Evolutionary conservation across 2,888 invertebrate species (phyloP).

Genomic region (Dolomedes plantarius): DNA sequence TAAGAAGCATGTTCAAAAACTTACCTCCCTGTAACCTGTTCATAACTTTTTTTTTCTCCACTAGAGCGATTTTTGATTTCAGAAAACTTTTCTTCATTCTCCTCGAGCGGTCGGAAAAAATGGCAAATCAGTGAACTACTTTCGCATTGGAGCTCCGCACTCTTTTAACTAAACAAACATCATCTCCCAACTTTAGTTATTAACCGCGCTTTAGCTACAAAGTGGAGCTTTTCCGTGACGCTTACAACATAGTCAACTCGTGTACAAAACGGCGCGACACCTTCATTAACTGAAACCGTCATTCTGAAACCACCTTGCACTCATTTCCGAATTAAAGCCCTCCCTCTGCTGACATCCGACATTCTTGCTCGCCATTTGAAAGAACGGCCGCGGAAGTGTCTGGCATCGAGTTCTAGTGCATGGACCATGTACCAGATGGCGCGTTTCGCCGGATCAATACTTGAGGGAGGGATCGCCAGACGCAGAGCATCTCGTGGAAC

Average conservation of each 20-base stretch:
- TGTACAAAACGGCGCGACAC: background rate
- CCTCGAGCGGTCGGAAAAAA: no score
- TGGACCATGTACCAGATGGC: background rate
- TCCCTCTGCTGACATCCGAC: background rate
- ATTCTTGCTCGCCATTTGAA: background rate
- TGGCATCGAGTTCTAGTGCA: background rate
- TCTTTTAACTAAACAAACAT: no score
- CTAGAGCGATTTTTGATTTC: no score
- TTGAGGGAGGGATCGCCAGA: conserved; percentile 16
- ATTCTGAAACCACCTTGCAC: background rate
- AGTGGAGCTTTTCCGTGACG: no score
- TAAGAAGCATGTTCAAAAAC: no score
- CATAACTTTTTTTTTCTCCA: no score
- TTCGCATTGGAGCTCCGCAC: no score
- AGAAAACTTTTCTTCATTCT: no score
- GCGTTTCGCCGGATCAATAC: background rate
- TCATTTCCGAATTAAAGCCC: background rate
- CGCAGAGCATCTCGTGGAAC: conserved; percentile 18
- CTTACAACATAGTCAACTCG: background rate
- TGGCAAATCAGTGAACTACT: no score
- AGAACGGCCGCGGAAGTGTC: background rate
- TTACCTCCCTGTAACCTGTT: no score
- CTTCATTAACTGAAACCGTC: background rate
- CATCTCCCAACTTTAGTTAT: no score
- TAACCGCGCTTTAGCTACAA: no score